Evolutionary conservation across 92 coral and sea anemone genomes (phyloP), one percentile per base, ranked within the genome.

Genomic region (Actinernus sp.): DNA sequence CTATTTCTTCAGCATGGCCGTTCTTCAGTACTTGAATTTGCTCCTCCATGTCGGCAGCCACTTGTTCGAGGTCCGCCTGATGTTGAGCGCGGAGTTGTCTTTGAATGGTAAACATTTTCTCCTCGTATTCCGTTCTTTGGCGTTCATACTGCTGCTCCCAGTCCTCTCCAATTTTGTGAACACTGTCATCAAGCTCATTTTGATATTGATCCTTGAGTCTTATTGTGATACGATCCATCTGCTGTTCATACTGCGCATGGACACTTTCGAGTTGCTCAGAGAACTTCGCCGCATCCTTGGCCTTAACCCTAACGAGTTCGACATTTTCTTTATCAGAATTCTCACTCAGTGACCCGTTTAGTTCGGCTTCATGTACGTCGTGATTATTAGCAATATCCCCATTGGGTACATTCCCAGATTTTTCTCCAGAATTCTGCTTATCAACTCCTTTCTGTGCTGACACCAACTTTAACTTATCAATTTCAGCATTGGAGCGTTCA

Each of bases 1-100:
- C 90, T 18, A 88, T 65, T 65, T 93, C 98, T 73, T 88, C 77
- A 12, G 84, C 29, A 58, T 91, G 88, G 20, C 90, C 87, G 46
- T 79, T 75, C 57, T 88, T 86, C 41, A 93, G 79, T 37, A 68
- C 84, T 58, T 90, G 96, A 67, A 93, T 82, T 85, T 93, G 98
- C 23, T 93, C 98, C 55, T 93, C 98, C 92, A 92, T 92, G 55
- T 90, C 98, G 27, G 88, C 82, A 10, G 97, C 91, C 53, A 85
- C 97, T 54, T 87, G 74, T n/a, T 87, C 97, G 31, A 93, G 86
- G 59, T 91, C 98, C 34, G 81, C 71, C 56, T 93, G 98, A 55
- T 88, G 79, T 40, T 93, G 98, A 13, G 82, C 52, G 46, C 85
- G 86, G 43, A 91, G 62, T 55, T 93, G 97, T n/a, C 89, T 82